A percentile compares a stretch with the other conserved stretches of the same genome.
Conservation (phyloP, 2,888 invertebrate genomes). For the Apamea monoglypha region DNA sequence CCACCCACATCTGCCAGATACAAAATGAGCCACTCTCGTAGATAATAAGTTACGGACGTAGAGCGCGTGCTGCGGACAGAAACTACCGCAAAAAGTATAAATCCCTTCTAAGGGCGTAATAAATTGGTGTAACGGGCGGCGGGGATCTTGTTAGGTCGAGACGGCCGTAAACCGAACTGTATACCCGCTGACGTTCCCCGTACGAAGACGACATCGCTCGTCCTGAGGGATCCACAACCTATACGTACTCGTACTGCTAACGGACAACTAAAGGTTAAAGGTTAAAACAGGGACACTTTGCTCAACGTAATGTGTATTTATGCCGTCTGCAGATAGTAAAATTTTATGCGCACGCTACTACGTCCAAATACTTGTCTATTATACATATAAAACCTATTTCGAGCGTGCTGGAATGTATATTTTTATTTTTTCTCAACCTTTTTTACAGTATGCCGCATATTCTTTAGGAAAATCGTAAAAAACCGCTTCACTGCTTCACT, state of each 20-base stretch:
- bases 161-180: slow-evolving; percentile 73
- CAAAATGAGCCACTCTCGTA: slow-evolving; percentile 61
- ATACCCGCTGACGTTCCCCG: slow-evolving; percentile 42
- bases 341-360: slow-evolving; percentile 59
- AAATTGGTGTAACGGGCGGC: slow-evolving; percentile 83
- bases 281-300: slow-evolving; percentile 56
- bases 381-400: slow-evolving; percentile 55
- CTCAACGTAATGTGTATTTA: slow-evolving; percentile 59
- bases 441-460: slow-evolving; percentile 19
- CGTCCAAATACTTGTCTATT: slow-evolving; percentile 50
- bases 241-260: slow-evolving; percentile 14
- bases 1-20: slow-evolving; percentile 56
- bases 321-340: slow-evolving; percentile 60
- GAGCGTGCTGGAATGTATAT: slow-evolving; percentile 22
- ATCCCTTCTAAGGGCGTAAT: slow-evolving; percentile 83
- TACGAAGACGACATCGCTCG: slow-evolving; percentile 36
- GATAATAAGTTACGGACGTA: slow-evolving; percentile 57
- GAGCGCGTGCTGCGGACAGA: slow-evolving; percentile 68
- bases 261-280: slow-evolving; percentile 58
- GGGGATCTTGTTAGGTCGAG: slow-evolving; percentile 81
- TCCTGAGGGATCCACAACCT: slow-evolving; percentile 35
- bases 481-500: neutral
- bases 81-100: slow-evolving; percentile 82
- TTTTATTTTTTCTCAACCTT: slow-evolving; percentile 43
- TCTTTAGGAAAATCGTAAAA: slow-evolving; percentile 34